Percentiles rank a stretch among this genome's conserved stretches.
Conservation (phyloP, 2,113 vertebrate genomes). For the Ciconia maguari region DNA sequence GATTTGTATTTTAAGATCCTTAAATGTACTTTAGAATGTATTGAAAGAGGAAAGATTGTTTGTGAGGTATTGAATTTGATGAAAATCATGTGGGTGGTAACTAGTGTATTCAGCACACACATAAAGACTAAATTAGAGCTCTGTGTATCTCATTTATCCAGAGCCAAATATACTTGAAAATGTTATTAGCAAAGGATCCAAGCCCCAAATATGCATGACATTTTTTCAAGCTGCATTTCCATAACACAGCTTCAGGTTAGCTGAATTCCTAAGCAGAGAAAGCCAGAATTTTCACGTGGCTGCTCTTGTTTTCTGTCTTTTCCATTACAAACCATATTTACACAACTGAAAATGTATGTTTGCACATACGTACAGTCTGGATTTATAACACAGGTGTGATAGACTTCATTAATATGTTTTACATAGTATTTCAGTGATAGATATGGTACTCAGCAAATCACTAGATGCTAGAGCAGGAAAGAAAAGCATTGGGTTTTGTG, state of each 20-base stretch:
- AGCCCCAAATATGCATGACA: background rate
- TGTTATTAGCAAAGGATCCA: background rate
- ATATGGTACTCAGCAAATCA: background rate
- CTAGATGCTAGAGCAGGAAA: background rate
- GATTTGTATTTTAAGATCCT: constrained; percentile 31
- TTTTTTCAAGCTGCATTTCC: background rate
- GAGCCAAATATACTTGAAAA: constrained; percentile 25
- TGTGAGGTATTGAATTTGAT: constrained; percentile 15
- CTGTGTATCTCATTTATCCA: background rate
- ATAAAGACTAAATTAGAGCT: constrained; percentile 8
- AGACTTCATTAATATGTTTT: background rate
- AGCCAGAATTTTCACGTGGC: background rate
- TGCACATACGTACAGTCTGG: background rate
- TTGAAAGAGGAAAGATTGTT: constrained; percentile 14
- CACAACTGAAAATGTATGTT: background rate
- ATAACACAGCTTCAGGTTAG: background rate
- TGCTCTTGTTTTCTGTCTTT: background rate
- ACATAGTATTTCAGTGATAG: background rate
- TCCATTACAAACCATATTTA: background rate
- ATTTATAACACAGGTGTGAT: background rate
- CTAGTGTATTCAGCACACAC: background rate
- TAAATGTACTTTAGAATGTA: background rate
- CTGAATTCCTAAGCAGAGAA: background rate
- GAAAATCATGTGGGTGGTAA: constrained; percentile 1
- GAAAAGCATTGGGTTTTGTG: background rate